phyloP scores from a whole-genome alignment of 2,113 vertebrate species.

The Nymphicus hollandicus region DNA sequence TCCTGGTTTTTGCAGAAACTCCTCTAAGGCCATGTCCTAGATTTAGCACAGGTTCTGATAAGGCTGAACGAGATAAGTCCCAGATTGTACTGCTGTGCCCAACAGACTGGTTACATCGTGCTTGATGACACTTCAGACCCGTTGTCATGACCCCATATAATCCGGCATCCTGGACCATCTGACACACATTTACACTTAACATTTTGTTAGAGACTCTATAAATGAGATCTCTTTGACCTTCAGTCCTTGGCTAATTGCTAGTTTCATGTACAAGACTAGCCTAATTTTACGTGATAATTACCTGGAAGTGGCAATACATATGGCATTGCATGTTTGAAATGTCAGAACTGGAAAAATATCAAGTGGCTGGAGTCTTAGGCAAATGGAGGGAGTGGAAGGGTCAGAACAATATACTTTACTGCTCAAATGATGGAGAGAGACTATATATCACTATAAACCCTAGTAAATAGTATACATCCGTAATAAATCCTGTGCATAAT shows the following conservation, averaged over 20 bases:
- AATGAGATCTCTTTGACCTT: conserved; percentile 85
- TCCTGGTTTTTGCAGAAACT: conserved; percentile 16
- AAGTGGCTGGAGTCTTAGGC: conserved; percentile 63
- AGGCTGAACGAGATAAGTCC: conserved; percentile 61
- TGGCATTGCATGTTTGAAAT: conserved; percentile 76
- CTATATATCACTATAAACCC: not conserved
- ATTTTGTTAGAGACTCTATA: conserved; percentile 83
- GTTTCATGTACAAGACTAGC: conserved; percentile 79
- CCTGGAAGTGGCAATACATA: conserved; percentile 77
- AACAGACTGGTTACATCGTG: conserved; percentile 52
- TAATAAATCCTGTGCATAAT: conserved; percentile 42
- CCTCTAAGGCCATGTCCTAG: conserved; percentile 56
- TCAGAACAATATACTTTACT: conserved; percentile 41
- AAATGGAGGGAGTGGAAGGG: conserved; percentile 41
- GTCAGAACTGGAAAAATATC: conserved; percentile 76
- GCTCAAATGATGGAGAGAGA: conserved; percentile 18
- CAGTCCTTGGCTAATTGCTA: conserved; percentile 82
- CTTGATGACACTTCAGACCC: conserved; percentile 69
- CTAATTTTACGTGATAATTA: conserved; percentile 84
- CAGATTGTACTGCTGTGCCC: conserved; percentile 74
- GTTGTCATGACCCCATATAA: conserved; percentile 74
- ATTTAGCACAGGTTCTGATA: conserved; percentile 53
- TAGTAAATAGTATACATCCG: conserved; percentile 1
- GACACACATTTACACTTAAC: conserved; percentile 95
- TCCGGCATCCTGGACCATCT: conserved; percentile 86